Evolutionary conservation across 2,113 vertebrate species (phyloP).

Genomic region (Eurypyga helias): DNA sequence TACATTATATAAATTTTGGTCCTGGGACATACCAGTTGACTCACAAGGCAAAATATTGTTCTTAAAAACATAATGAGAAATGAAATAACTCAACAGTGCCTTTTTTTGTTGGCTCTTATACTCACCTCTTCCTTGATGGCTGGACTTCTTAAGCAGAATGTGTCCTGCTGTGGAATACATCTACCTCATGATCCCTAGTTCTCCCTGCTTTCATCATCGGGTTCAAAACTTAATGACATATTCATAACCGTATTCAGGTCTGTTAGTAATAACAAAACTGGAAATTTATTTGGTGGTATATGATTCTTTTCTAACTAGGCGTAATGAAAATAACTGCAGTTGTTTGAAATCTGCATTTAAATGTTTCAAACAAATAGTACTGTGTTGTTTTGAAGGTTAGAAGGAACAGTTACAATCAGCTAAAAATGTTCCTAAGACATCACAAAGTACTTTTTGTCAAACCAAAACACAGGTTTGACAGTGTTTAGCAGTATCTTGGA

Average conservation of each 20-base stretch:
- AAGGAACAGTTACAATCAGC: background rate
- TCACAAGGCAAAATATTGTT: background rate
- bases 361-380: background rate
- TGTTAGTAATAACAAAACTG: background rate
- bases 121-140: background rate
- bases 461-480: background rate
- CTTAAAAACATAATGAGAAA: background rate
- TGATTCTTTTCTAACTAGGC: background rate
- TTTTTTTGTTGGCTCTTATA: background rate
- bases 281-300: background rate
- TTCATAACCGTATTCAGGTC: background rate
- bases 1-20: background rate
- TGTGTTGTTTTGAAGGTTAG: background rate
- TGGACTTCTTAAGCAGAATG: background rate
- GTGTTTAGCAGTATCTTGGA: background rate
- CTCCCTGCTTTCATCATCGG: background rate
- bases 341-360: background rate
- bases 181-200: background rate
- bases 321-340: background rate
- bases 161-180: background rate
- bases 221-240: background rate
- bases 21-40: fast-evolving
- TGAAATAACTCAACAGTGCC: background rate
- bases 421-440: background rate
- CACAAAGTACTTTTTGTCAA: background rate